Base-by-base conservation (phyloP, 1,140 invertebrate genomes). In the Neotoxoptera formosana region DNA sequence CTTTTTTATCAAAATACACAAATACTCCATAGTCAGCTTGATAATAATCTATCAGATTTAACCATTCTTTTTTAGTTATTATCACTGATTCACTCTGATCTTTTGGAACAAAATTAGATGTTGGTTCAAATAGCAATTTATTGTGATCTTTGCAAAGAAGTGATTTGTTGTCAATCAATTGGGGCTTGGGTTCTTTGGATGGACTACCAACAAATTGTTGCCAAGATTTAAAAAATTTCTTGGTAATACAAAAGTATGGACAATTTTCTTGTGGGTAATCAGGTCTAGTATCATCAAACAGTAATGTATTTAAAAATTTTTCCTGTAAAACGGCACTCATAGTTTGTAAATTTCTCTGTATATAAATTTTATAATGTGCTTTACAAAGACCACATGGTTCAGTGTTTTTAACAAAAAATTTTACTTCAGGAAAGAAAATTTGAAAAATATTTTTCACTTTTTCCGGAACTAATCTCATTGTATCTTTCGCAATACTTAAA, bases 141-240 rank as follows among this genome's bases (percentile, higher is more conserved):
- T 34, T 76, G 60, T 76, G 60, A 76, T 76, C 60, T n/a, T 76
- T 7, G 14, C 60, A 76, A 76, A 76, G 60, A 11, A 76, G 30
- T 17, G 14, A 14, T 76, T 76, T n/a, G 17, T 76, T 76, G 0
- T 6, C 30, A 17, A 76, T 76, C 3, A 11, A n/a, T n/a, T 14
- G 1, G 6, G 60, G 60, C 4, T 17, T n/a, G 8, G 30, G 60
- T 7, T 0, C 60, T 2, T 17, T 30, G 9, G 14, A n/a, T 6
- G 60, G 14, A n/a, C 0, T 0, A 4, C 0, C 30, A 14, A 94
- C 86, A 93, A 94, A 94, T 53, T 91, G 94, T 53, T 90, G 91
- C 94, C 94, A 94, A 30, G 94, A 93, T 60, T 93, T 81, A 48
- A 94, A 48, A 91, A 94, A 94, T n/a, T 94, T 92, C 17, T 90